Percentiles rank a stretch among this genome's conserved stretches.
These are phyloP conservation scores for Callosobruchus maculatus DNA, from an alignment of 2,888 invertebrate genomes.

Conservation along the genomic window DNA sequence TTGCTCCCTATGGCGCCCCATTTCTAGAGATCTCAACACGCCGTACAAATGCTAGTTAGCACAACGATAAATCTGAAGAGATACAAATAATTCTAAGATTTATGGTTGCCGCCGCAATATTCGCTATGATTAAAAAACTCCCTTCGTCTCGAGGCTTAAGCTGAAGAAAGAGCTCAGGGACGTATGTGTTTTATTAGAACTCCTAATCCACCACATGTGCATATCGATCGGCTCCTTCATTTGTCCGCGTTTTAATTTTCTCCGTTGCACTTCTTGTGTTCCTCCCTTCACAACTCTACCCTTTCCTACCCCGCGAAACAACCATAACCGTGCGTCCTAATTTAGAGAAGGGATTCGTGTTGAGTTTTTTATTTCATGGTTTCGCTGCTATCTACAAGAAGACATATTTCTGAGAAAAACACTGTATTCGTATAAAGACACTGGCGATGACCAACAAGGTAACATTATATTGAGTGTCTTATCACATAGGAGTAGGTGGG, in stretches of 20 bases:
- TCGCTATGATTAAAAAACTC: background rate
- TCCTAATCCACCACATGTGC: slow-evolving; percentile 2
- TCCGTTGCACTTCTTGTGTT: slow-evolving; percentile 29
- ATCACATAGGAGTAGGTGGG: too few species aligned
- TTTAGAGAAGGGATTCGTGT: background rate
- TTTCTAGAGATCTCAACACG: background rate
- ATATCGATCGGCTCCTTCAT: slow-evolving; percentile 7
- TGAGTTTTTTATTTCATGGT: too few species aligned
- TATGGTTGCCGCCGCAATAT: background rate
- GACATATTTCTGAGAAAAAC: too few species aligned
- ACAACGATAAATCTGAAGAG: background rate
- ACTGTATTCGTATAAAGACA: too few species aligned
- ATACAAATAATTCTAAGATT: background rate
- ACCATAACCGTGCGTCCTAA: background rate
- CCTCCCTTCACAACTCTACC: slow-evolving; percentile 24
- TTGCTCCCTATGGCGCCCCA: background rate
- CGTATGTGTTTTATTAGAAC: slow-evolving; percentile 1
- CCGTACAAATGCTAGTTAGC: background rate
- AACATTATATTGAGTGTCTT: too few species aligned
- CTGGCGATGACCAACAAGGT: too few species aligned
- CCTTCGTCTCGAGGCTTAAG: background rate
- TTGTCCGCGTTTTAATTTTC: slow-evolving; percentile 26
- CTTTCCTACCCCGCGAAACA: slow-evolving; percentile 12
- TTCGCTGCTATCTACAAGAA: too few species aligned
- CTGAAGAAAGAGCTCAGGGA: background rate